A percentile compares a stretch with the other conserved stretches of the same genome.
Evolutionary conservation across 2,888 invertebrate species (phyloP).

Genomic region (Harpalus rubripes): DNA sequence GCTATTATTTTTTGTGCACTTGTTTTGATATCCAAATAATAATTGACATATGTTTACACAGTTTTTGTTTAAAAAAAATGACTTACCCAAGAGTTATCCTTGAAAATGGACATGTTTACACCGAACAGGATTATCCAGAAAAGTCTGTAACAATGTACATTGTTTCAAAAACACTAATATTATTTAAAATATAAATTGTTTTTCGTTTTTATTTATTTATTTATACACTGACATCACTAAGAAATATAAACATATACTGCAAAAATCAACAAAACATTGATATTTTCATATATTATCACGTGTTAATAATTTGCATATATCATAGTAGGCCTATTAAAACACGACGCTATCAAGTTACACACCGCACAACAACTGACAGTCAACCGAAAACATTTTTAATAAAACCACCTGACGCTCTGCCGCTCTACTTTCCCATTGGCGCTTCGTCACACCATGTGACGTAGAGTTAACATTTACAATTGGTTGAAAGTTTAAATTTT

Average conservation of each 20-base stretch:
- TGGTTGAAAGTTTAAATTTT: slow-evolving; percentile 58
- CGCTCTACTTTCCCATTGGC: slow-evolving; percentile 64
- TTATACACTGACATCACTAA: slow-evolving; percentile 58
- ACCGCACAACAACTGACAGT: slow-evolving; percentile 65
- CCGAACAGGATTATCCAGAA: slow-evolving; percentile 68
- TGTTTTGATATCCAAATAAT: background rate
- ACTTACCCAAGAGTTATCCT: slow-evolving; percentile 82
- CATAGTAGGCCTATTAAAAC: slow-evolving; percentile 33
- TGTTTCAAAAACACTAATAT: slow-evolving; percentile 36
- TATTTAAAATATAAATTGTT: background rate
- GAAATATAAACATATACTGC: slow-evolving; percentile 8
- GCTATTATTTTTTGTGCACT: background rate
- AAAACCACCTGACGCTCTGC: slow-evolving; percentile 62
- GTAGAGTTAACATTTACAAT: slow-evolving; percentile 26
- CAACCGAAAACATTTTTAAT: slow-evolving; percentile 65
- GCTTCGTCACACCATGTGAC: slow-evolving; percentile 48
- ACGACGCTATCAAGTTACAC: slow-evolving; percentile 57
- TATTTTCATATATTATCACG: background rate
- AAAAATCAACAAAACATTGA: slow-evolving; percentile 29
- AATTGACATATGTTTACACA: background rate
- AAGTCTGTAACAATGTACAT: slow-evolving; percentile 55
- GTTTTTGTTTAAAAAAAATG: background rate
- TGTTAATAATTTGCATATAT: slow-evolving; percentile 17
- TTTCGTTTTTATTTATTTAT: slow-evolving; percentile 14
- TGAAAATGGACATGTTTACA: slow-evolving; percentile 79